Evolutionary conservation across 2,888 invertebrate genomes (phyloP), one percentile per base, ranked within the genome.

Genomic region (Cheilosia vernalis): DNA sequence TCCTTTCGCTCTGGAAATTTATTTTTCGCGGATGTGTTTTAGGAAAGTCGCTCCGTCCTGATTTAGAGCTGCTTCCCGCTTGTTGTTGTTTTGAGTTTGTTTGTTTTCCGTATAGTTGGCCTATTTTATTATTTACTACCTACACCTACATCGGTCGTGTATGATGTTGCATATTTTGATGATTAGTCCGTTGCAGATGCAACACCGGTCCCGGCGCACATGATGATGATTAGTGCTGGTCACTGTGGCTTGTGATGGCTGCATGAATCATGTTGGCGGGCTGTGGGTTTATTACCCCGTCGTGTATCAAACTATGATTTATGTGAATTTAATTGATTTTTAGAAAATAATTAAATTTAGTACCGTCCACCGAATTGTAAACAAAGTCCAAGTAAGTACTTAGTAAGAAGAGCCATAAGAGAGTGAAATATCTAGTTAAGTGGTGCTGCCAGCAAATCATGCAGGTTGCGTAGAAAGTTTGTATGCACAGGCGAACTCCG

Each of bases 151-250:
- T 51, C 13, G 51, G 4, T 19, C 21, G 4, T 33, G 9, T 33
- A 9, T 30, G 61, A 40, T 49, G 66, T 17, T 83, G 49, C 37
- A 67, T 63, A 67, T 78, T 83, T 15, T 67, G 55, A 67, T 73
- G 67, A 78, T 78, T 67, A 60, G 63, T 67, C 33, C 67, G 63
- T 63, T 73, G 83, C 79, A 63, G 79, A 83, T 83, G 63, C 73
- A 30, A 69, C 51, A 67, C 60, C 44, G 56, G 47, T 55, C 24
- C n/a, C n/a, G 24, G 3, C 3, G 37, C 37, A 17, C 10, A 47
- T 17, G 17, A 30, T 42, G 67, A 66, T 72, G 53, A 73, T 67
- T 72, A 69, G 67, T 49, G 37, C 21, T 61, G 70, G 78, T 55
- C 33, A 56, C 42, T 82, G 78, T 73, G 78, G 78, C 66, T 67